These are phyloP conservation scores for Mactra quadrangularis DNA, from an alignment of 1,140 invertebrate genomes.

Conservation along the genomic window DNA sequence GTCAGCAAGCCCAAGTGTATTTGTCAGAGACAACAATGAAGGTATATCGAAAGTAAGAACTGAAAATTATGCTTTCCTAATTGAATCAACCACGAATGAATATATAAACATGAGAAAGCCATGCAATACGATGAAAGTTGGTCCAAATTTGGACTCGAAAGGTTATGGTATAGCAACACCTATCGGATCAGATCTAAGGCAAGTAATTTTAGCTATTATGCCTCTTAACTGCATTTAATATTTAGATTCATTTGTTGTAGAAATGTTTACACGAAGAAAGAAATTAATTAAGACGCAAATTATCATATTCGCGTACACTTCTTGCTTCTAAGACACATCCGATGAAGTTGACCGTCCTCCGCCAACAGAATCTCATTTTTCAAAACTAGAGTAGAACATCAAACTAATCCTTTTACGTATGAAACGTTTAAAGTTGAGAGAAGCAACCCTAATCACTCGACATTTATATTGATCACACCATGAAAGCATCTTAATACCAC, in stretches of 20 bases:
- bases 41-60: slow-evolving; percentile 77
- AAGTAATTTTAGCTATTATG: neutral
- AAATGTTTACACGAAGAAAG: neutral
- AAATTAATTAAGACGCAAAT: neutral
- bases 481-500: no score
- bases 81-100: slow-evolving; percentile 98
- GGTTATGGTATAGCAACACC: slow-evolving; percentile 97
- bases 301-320: neutral
- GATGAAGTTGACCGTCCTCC: no score
- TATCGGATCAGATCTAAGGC: slow-evolving; percentile 95
- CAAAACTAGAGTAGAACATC: no score
- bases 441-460: no score
- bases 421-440: no score
- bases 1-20: slow-evolving; percentile 77
- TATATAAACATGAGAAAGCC: slow-evolving; percentile 96
- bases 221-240: no score
- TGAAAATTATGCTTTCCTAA: slow-evolving; percentile 95
- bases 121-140: slow-evolving; percentile 97
- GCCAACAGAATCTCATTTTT: no score
- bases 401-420: no score
- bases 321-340: no score
- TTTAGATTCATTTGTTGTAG: neutral
- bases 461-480: no score
- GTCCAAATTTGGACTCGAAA: slow-evolving; percentile 96
- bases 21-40: slow-evolving; percentile 72